phyloP scores from a whole-genome alignment of 2,888 invertebrate genomes.

The Drosophila sordidapex region DNA sequence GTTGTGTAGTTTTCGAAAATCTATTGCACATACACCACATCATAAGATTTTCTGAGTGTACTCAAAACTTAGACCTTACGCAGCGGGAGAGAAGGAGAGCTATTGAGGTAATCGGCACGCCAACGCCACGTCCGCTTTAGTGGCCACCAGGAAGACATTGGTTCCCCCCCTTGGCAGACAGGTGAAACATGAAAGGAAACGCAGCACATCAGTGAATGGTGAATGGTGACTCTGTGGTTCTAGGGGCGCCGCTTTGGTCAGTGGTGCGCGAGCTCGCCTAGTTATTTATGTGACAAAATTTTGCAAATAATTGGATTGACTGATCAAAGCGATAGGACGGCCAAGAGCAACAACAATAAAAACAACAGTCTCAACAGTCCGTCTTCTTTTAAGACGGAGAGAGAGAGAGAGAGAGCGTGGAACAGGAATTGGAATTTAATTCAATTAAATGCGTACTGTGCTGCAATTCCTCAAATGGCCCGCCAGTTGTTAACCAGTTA shows the following conservation, averaged over 20 bases:
- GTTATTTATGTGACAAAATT: constrained; percentile 85
- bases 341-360: constrained; percentile 7
- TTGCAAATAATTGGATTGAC: constrained; percentile 85
- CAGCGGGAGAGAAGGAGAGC: constrained; percentile 57
- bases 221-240: constrained; percentile 20
- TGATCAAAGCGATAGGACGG: constrained; percentile 83
- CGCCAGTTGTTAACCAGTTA: constrained; percentile 64
- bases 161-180: constrained; percentile 44
- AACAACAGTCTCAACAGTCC: not conserved
- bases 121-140: constrained; percentile 48
- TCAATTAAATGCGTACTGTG: constrained; percentile 83
- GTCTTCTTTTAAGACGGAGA: not conserved
- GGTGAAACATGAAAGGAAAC: constrained; percentile 81
- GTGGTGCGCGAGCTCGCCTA: constrained; percentile 55
- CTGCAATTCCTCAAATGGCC: constrained; percentile 79
- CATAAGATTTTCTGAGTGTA: not conserved
- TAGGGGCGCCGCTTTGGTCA: constrained; percentile 50
- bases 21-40: not conserved
- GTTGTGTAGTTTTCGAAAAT: not conserved
- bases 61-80: constrained; percentile 16
- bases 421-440: constrained; percentile 81
- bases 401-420: constrained; percentile 1
- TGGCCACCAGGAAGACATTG: constrained; percentile 47
- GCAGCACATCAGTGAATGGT: constrained; percentile 18
- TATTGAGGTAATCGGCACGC: constrained; percentile 70